A percentile compares a stretch with the other conserved stretches of the same genome.
Evolutionary conservation across 2,797 vertebrate species (phyloP).

Genomic region (Chiroxiphia lanceolata): DNA sequence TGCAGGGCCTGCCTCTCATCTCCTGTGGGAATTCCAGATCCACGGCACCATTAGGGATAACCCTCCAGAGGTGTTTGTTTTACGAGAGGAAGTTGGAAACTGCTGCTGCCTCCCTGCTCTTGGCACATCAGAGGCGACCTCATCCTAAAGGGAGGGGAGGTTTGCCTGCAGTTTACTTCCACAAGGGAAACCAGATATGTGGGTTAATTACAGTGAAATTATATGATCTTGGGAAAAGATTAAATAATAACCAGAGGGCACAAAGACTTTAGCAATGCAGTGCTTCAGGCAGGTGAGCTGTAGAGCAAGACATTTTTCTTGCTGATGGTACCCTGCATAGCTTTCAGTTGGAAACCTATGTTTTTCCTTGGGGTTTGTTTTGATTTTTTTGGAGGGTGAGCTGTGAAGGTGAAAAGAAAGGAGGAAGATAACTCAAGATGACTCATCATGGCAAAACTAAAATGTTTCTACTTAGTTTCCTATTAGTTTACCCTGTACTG

Average conservation of each 20-base stretch:
- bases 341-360: not conserved
- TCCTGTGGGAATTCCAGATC: not conserved
- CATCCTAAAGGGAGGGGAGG: not conserved
- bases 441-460: not conserved
- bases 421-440: not conserved
- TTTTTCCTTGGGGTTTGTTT: not conserved
- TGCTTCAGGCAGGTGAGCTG: not conserved
- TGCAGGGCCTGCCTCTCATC: not conserved
- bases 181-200: not conserved
- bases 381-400: accelerated
- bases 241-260: not conserved
- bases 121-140: accelerated
- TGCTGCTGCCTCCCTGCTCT: too few species aligned
- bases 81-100: not conserved
- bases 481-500: not conserved
- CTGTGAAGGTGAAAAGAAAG: not conserved
- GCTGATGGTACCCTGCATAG: not conserved
- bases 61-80: not conserved
- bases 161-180: not conserved
- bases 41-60: accelerated
- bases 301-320: not conserved
- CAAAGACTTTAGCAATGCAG: not conserved
- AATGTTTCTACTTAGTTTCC: not conserved
- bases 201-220: not conserved
- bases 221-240: too few species aligned